Percentiles rank a stretch among this genome's conserved stretches.
phyloP scores from a whole-genome alignment of 2,888 invertebrate genomes.

The Polydesmus complanatus region DNA sequence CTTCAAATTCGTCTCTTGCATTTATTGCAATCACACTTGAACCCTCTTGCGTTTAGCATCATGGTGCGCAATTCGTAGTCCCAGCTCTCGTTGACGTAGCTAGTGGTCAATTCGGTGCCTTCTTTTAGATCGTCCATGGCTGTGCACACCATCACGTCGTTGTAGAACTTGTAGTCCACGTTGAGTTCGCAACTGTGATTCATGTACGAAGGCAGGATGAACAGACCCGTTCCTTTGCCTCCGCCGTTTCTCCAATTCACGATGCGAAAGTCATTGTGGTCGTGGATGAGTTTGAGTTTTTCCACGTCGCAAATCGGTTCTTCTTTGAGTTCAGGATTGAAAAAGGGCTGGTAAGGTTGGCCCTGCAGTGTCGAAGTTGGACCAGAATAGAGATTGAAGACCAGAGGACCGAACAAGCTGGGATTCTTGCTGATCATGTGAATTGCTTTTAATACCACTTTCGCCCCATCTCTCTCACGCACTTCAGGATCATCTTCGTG shows the following conservation, averaged over 20 bases:
- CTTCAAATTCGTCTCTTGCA: neutral
- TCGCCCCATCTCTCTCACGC: neutral
- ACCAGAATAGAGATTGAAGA: neutral
- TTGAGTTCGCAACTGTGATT: conserved; percentile 5
- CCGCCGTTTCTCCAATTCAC: too few species aligned
- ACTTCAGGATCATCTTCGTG: neutral
- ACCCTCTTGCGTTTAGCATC: neutral
- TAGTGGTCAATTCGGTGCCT: neutral
- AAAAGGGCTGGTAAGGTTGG: neutral
- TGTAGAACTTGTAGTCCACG: neutral
- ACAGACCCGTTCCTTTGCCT: neutral
- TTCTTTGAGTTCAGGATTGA: neutral
- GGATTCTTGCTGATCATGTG: conserved; percentile 6
- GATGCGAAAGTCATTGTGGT: neutral
- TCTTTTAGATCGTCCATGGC: neutral
- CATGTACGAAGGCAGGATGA: neutral
- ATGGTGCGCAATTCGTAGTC: neutral
- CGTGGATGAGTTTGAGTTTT: neutral
- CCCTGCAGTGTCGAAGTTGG: neutral
- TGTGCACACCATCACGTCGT: conserved; percentile 1
- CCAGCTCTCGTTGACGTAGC: neutral
- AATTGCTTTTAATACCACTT: neutral
- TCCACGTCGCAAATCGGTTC: conserved; percentile 7
- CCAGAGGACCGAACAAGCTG: conserved; percentile 1
- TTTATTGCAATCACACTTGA: neutral